Conservation (phyloP, 2,888 invertebrate species). For the Ochropacha duplaris region DNA sequence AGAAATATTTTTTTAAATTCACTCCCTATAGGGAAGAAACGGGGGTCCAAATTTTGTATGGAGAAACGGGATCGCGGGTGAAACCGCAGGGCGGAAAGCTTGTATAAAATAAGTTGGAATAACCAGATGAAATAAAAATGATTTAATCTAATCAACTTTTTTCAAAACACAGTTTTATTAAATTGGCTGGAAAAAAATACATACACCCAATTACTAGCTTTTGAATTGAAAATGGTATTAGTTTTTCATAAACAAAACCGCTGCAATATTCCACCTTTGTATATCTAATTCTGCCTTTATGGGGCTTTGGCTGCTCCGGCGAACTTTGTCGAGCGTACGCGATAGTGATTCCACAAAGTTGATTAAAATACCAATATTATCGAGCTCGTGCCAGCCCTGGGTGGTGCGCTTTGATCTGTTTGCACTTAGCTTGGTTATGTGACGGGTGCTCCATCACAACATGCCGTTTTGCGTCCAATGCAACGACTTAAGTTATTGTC, state of each 20-base stretch:
- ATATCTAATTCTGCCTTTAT: neutral
- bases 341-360: constrained; percentile 4
- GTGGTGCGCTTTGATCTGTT: constrained; percentile 42
- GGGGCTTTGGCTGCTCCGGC: neutral
- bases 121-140: too few species aligned
- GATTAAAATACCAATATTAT: constrained; percentile 1
- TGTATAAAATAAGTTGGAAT: too few species aligned
- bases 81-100: too few species aligned
- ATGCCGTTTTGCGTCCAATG: constrained; percentile 29
- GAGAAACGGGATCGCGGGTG: too few species aligned
- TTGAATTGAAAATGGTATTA: neutral
- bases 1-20: too few species aligned
- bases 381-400: constrained; percentile 30
- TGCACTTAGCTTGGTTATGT: constrained; percentile 34
- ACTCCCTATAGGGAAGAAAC: too few species aligned
- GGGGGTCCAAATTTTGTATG: too few species aligned
- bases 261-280: neutral
- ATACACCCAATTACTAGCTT: neutral
- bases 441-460: constrained; percentile 32
- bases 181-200: too few species aligned
- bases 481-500: constrained; percentile 23
- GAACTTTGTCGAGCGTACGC: neutral
- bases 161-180: too few species aligned
- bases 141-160: too few species aligned
- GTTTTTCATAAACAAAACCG: neutral